Base-by-base conservation (phyloP, 2,888 invertebrate species). In the Athalia circularis region DNA sequence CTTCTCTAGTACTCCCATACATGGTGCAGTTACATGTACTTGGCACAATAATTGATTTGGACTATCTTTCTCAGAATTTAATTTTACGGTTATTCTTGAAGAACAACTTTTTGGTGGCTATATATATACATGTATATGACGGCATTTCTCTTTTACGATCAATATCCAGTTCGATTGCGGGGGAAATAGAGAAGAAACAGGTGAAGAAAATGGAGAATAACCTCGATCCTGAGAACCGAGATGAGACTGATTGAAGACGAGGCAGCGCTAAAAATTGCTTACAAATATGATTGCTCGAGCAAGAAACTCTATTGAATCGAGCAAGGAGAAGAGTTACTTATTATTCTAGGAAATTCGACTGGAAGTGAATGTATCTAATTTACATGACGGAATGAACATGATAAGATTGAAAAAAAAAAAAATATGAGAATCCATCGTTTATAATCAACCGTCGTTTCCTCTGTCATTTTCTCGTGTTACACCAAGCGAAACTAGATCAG, bases 211-310 rank as follows among this genome's bases (percentile, higher is more conserved):
- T 45, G 64, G n/a, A 43, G 50, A 47, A 59, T 13, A 59, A 72
- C 57, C 47, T 13, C 47, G 70, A 59, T 47, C 72, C 29, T 59
- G 47, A 72, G 52, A 72, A 72, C 52, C 59, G 47, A 59, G 72
- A 72, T 72, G 72, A 72, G 72, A 72, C 72, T 72, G 72, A 72
- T 72, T 72, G 72, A 72, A 59, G 59, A 43, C 29, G 29, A 72
- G 72, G 45, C 59, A 43, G 72, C 5, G 59, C 59, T 59, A 47
- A 72, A 72, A 72, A 72, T 72, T 72, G 72, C 45, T 72, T 72
- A 72, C 47, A 59, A 72, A 72, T 72, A 72, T 47, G 72, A 59
- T 72, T 59, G 59, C 72, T 72, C 57, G 72, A 45, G 72, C 72
- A 57, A 72, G 72, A 72, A 72, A 57, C 72, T 72, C 59, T 59